Evolutionary conservation across 2,888 invertebrate genomes (phyloP).

Genomic region (Drosophila mercatorum): DNA sequence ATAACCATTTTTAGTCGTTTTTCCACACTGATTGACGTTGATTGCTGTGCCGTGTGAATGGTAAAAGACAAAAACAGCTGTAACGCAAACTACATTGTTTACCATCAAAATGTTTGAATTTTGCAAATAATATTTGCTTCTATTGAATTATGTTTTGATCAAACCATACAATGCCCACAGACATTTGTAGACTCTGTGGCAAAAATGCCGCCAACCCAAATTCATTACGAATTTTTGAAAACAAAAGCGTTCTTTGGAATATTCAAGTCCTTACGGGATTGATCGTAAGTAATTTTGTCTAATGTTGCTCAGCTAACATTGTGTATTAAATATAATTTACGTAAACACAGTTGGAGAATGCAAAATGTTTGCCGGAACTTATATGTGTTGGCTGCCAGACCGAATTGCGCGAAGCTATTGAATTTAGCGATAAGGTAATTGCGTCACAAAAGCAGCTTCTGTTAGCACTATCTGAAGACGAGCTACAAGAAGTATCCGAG

Average conservation of each 20-base stretch:
- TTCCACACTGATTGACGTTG: slow-evolving; percentile 22
- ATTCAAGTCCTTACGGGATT: slow-evolving; percentile 52
- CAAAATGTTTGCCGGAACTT: slow-evolving; percentile 40
- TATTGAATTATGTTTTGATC: slow-evolving; percentile 3
- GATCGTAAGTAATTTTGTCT: slow-evolving; percentile 22
- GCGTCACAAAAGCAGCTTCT: slow-evolving; percentile 45
- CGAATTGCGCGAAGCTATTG: slow-evolving; percentile 40
- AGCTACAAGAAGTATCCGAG: slow-evolving; percentile 36
- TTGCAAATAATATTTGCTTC: background rate
- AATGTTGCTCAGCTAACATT: background rate
- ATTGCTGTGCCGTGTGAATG: slow-evolving; percentile 28
- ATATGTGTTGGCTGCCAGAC: slow-evolving; percentile 51
- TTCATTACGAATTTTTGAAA: slow-evolving; percentile 44
- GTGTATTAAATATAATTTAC: background rate
- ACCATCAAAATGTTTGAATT: slow-evolving; percentile 8
- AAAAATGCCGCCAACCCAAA: slow-evolving; percentile 18
- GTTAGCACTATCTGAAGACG: slow-evolving; percentile 29
- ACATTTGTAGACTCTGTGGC: slow-evolving; percentile 47
- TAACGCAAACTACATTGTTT: slow-evolving; percentile 5
- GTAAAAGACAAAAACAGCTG: slow-evolving; percentile 30
- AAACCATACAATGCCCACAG: slow-evolving; percentile 32
- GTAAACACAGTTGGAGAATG: slow-evolving; percentile 38
- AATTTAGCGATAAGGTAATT: slow-evolving; percentile 51
- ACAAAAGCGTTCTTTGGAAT: slow-evolving; percentile 40
- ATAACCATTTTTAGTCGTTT: slow-evolving; percentile 3